Evolutionary conservation across 2,113 vertebrate species (phyloP).

Genomic region (Caracal caracal): DNA sequence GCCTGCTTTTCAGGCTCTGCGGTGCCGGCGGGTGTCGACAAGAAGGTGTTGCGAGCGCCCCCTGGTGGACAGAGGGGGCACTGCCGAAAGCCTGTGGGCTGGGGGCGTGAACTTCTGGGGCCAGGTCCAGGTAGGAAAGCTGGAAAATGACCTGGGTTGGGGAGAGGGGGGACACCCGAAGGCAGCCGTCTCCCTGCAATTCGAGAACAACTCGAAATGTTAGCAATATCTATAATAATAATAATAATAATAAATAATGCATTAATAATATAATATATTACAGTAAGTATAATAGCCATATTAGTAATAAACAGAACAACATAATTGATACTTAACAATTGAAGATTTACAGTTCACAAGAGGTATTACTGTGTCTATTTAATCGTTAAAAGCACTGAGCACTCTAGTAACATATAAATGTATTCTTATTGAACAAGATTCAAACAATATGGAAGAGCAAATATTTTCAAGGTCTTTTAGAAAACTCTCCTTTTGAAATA

Average conservation of each 20-base stretch:
- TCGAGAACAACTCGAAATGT: background rate
- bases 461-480: background rate
- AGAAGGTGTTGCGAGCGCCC: background rate
- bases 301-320: background rate
- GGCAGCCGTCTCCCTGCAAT: too few relatives aligned
- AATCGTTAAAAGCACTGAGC: background rate
- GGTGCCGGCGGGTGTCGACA: rapidly evolving
- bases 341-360: background rate
- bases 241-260: background rate
- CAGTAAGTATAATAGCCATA: background rate
- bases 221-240: background rate
- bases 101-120: rapidly evolving
- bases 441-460: background rate
- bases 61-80: background rate
- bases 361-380: background rate
- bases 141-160: background rate
- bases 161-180: background rate
- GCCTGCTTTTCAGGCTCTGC: rapidly evolving
- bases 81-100: background rate
- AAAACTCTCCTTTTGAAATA: background rate
- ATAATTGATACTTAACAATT: background rate
- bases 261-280: too few relatives aligned
- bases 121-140: too few relatives aligned
- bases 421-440: background rate
- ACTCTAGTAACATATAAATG: background rate